Evolutionary conservation across 2,888 invertebrate genomes (phyloP).

Genomic region (Meandrusa payeni): DNA sequence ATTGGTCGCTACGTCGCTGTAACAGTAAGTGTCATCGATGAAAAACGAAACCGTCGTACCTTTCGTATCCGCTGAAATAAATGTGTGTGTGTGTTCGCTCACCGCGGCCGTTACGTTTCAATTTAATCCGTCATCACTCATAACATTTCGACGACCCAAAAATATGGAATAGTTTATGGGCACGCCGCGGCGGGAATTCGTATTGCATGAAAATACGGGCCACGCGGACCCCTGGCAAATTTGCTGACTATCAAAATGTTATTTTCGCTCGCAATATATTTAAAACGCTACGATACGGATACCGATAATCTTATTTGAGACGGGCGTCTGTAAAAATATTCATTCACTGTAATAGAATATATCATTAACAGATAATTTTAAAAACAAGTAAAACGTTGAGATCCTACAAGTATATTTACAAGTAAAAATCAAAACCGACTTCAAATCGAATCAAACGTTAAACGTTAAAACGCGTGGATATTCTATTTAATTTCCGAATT

Average conservation of each 20-base stretch:
- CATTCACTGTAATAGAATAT: neutral
- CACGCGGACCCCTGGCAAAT: conserved; percentile 6
- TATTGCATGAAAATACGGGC: conserved; percentile 13
- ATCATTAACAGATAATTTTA: no score
- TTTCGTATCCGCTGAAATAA: neutral
- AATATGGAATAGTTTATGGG: conserved; percentile 22
- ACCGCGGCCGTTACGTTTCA: conserved; percentile 3
- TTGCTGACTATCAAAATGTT: conserved; percentile 12
- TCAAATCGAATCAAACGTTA: no score
- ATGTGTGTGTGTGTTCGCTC: no score
- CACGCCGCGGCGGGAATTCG: conserved; percentile 9
- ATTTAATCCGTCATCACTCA: conserved; percentile 22
- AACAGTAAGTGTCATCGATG: conserved; percentile 8
- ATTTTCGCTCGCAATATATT: conserved; percentile 16
- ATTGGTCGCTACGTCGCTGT: no score
- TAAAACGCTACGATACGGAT: conserved; percentile 16
- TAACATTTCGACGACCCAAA: conserved; percentile 13
- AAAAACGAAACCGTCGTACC: conserved; percentile 2
- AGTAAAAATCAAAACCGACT: no score
- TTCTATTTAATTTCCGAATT: no score
- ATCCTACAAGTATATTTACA: no score
- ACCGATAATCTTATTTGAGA: conserved; percentile 26
- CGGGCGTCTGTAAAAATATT: conserved; percentile 7
- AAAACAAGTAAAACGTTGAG: no score
- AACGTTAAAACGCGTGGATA: no score